Evolutionary conservation across 2,113 vertebrate genomes (phyloP).

Genomic region (Lipophrys pholis): DNA sequence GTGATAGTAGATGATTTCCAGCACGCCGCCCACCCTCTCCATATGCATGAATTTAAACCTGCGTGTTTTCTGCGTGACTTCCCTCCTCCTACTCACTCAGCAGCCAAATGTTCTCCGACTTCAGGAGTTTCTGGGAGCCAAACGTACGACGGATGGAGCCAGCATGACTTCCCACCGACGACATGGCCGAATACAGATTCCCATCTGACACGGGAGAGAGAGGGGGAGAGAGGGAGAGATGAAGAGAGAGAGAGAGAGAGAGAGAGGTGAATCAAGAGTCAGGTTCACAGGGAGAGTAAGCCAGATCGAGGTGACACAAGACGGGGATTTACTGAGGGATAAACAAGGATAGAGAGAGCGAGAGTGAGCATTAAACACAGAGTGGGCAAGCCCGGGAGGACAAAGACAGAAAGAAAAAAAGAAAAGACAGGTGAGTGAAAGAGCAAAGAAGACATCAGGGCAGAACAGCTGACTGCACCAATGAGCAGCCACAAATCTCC

Average conservation of each 20-base stretch:
- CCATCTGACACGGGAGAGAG: slow-evolving; percentile 73
- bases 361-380: slow-evolving; percentile 39
- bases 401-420: slow-evolving; percentile 17
- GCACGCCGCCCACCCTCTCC: slow-evolving; percentile 55
- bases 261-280: slow-evolving; percentile 29
- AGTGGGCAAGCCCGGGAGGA: slow-evolving; percentile 11
- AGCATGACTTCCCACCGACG: slow-evolving; percentile 67
- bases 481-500: slow-evolving; percentile 40
- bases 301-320: slow-evolving; percentile 13
- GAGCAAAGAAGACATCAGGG: slow-evolving; percentile 57
- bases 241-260: slow-evolving; percentile 2
- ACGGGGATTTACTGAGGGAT: slow-evolving; percentile 24
- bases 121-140: slow-evolving; percentile 82
- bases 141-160: slow-evolving; percentile 84
- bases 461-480: slow-evolving; percentile 24
- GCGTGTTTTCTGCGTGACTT: slow-evolving; percentile 12
- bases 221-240: not conserved
- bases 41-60: slow-evolving; percentile 45
- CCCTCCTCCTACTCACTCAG: slow-evolving; percentile 81
- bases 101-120: slow-evolving; percentile 86
- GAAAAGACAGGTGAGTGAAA: slow-evolving; percentile 3
- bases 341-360: slow-evolving; percentile 14
- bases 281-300: slow-evolving; percentile 20
- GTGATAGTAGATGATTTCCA: slow-evolving; percentile 42
- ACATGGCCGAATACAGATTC: slow-evolving; percentile 85